Evolutionary conservation across 1,140 invertebrate species (phyloP).

Genomic region (Lordiphosa stackelbergi): DNA sequence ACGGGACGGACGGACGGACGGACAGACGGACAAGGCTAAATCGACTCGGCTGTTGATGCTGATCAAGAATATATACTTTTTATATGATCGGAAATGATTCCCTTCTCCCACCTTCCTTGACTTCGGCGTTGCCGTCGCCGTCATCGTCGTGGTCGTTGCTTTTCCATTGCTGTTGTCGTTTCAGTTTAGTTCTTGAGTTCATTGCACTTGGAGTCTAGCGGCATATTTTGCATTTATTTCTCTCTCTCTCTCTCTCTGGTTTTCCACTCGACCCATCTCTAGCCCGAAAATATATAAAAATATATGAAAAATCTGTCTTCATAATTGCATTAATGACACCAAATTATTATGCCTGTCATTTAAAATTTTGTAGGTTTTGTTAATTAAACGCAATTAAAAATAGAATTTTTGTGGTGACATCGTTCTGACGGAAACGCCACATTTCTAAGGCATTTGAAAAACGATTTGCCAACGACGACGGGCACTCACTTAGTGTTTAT

Average conservation of each 20-base stretch:
- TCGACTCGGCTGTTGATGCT: no score
- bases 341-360: slow-evolving; percentile 69
- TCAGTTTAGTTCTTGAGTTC: slow-evolving; percentile 44
- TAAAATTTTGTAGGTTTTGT: slow-evolving; percentile 56
- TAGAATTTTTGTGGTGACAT: slow-evolving; percentile 51
- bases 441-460: slow-evolving; percentile 57
- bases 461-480: slow-evolving; percentile 36
- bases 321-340: slow-evolving; percentile 68
- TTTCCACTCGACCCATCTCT: slow-evolving; percentile 14
- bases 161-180: slow-evolving; percentile 25
- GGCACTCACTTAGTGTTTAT: slow-evolving; percentile 31
- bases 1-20: no score
- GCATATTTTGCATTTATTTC: slow-evolving; percentile 68
- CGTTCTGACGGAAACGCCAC: slow-evolving; percentile 56
- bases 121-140: slow-evolving; percentile 39
- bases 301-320: no score
- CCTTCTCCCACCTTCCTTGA: no score
- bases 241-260: slow-evolving; percentile 11
- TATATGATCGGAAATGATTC: no score
- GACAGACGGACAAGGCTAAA: no score
- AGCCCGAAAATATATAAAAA: not conserved
- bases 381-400: slow-evolving; percentile 75
- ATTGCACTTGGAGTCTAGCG: slow-evolving; percentile 67
- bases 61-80: no score
- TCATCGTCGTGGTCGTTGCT: slow-evolving; percentile 19